Conservation (phyloP, 2,888 invertebrate species). For the Eupsilia transversa region DNA sequence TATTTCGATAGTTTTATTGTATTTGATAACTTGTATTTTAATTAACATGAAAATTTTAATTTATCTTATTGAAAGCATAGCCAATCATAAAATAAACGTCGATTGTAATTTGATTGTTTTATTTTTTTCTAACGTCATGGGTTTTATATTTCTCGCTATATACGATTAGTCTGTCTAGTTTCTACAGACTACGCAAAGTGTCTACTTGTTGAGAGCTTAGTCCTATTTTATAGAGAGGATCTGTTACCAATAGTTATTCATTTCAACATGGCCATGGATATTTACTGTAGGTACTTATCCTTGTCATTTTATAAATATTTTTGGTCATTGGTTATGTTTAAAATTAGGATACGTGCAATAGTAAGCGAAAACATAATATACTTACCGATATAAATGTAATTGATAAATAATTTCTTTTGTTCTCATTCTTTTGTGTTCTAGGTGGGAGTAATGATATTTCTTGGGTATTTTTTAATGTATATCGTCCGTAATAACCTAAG, state of each 20-base stretch:
- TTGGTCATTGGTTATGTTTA: constrained; percentile 74
- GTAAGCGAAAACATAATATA: constrained; percentile 73
- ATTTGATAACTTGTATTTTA: constrained; percentile 40
- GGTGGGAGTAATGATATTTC: constrained; percentile 91
- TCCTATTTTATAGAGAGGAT: constrained; percentile 3
- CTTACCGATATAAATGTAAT: neutral
- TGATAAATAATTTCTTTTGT: neutral
- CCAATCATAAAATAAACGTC: constrained; percentile 65
- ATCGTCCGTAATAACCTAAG: constrained; percentile 85
- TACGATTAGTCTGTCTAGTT: neutral
- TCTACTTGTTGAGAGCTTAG: neutral
- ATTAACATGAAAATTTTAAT: constrained; percentile 41
- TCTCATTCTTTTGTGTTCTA: constrained; percentile 63
- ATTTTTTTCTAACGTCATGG: constrained; percentile 20
- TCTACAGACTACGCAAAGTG: neutral
- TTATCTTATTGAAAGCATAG: constrained; percentile 47
- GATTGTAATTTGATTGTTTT: constrained; percentile 44
- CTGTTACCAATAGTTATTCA: neutral
- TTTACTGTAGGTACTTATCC: constrained; percentile 12
- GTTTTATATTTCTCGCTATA: neutral
- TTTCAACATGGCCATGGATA: constrained; percentile 69
- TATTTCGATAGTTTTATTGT: constrained; percentile 25
- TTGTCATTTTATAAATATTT: constrained; percentile 52
- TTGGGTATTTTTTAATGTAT: constrained; percentile 87
- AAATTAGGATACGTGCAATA: constrained; percentile 83